These are phyloP conservation scores for Saccostrea glomerata DNA, from an alignment of 1,140 invertebrate genomes.

Conservation along the genomic window DNA sequence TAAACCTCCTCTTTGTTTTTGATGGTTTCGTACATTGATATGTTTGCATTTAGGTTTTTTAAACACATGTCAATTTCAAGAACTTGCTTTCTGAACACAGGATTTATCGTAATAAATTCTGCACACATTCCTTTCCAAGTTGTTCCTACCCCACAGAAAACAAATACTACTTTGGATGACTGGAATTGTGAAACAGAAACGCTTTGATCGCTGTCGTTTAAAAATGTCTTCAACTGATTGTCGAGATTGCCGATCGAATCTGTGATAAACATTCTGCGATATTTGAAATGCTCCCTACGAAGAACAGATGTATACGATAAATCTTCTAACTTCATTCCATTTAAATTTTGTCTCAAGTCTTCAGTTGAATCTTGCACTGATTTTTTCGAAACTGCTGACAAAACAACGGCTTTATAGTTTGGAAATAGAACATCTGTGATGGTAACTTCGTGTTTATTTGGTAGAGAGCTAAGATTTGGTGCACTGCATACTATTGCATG, in stretches of 20 bases:
- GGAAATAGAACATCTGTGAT: neutral
- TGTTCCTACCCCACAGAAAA: conserved; percentile 24
- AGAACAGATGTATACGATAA: neutral
- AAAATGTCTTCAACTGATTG: neutral
- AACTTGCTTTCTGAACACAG: neutral
- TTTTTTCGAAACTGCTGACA: neutral
- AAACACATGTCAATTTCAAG: neutral
- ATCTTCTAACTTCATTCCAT: neutral
- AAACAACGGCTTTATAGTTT: neutral
- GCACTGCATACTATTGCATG: conserved; percentile 87
- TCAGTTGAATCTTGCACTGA: neutral
- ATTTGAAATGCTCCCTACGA: neutral
- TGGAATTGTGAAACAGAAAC: neutral
- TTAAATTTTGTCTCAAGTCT: neutral
- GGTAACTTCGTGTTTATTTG: neutral
- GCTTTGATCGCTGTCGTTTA: neutral
- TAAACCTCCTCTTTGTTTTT: conserved; percentile 4
- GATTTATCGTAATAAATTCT: neutral
- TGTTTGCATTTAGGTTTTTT: neutral
- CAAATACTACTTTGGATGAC: neutral
- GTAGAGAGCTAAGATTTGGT: conserved; percentile 80
- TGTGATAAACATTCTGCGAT: neutral
- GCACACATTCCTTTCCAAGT: conserved; percentile 26
- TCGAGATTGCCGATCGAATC: neutral
- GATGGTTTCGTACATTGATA: neutral